phyloP scores from a whole-genome alignment of 2,113 vertebrate genomes.

The Varanus salvator region DNA sequence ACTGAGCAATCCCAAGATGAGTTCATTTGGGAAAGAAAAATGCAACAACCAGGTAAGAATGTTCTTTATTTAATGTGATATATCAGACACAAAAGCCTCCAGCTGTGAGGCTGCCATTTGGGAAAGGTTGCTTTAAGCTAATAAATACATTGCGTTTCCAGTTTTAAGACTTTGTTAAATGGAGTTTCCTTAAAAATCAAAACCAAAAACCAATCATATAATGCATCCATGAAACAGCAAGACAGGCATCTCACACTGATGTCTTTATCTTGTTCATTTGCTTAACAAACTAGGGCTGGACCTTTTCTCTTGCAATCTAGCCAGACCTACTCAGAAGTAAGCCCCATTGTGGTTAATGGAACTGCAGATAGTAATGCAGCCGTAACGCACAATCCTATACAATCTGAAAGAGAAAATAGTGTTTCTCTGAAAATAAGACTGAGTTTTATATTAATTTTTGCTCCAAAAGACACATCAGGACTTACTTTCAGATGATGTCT shows the following conservation, averaged over 20 bases:
- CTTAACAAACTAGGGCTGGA: too few species aligned
- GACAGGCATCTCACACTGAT: background rate
- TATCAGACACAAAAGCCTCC: background rate
- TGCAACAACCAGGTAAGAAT: accelerated
- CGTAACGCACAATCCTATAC: too few species aligned
- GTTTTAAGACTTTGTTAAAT: slow-evolving; percentile 3
- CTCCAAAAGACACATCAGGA: too few species aligned
- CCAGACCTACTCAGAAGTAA: too few species aligned
- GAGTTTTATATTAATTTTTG: too few species aligned
- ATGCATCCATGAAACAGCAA: background rate
- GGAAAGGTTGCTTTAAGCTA: background rate
- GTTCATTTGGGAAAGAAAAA: background rate
- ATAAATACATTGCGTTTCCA: background rate
- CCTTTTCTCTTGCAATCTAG: too few species aligned
- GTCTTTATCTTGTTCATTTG: too few species aligned
- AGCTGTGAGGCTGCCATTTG: background rate
- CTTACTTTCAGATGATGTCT: too few species aligned
- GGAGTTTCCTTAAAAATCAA: background rate
- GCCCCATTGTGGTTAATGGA: too few species aligned
- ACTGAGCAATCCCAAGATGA: background rate
- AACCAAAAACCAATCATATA: background rate
- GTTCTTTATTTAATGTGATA: background rate
- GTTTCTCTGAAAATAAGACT: too few species aligned
- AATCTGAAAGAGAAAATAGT: too few species aligned
- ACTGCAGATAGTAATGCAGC: too few species aligned